Evolutionary conservation across 2,797 vertebrate species (phyloP).

Genomic region (Acipenser ruthenus): DNA sequence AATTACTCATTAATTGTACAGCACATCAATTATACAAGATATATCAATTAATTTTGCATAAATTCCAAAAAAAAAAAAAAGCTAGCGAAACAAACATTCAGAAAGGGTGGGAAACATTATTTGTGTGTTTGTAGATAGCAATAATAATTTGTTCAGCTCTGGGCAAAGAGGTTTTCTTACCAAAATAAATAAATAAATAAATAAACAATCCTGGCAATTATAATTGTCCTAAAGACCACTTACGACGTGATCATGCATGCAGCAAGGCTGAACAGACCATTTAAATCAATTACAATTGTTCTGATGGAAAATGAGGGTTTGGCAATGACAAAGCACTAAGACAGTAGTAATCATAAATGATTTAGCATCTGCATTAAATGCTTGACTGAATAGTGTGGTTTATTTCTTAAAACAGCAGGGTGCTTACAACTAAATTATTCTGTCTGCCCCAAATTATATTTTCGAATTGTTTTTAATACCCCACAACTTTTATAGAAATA

Average conservation of each 20-base stretch:
- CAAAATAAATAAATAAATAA: constrained; percentile 73
- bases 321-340: constrained; percentile 78
- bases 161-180: constrained; percentile 79
- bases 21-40: constrained; percentile 99
- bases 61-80: constrained; percentile 82
- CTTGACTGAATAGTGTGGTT: constrained; percentile 72
- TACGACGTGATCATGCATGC: constrained; percentile 92
- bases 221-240: constrained; percentile 97
- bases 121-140: constrained; percentile 95
- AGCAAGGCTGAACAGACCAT: constrained; percentile 91
- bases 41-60: constrained; percentile 99
- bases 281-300: constrained; percentile 99
- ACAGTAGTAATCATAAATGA: constrained; percentile 86
- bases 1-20: constrained; percentile 99
- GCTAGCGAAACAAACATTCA: constrained; percentile 61
- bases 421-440: constrained; percentile 21
- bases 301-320: constrained; percentile 85
- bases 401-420: constrained; percentile 78
- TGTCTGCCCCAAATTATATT: too few species aligned
- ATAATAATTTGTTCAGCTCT: constrained; percentile 99
- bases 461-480: too few species aligned
- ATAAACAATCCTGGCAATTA: constrained; percentile 70
- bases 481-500: too few species aligned
- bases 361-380: constrained; percentile 84
- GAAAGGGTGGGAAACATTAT: constrained; percentile 80